These are phyloP conservation scores for Chrosomus eos DNA, from an alignment of 2,797 vertebrate species.

Conservation along the genomic window DNA sequence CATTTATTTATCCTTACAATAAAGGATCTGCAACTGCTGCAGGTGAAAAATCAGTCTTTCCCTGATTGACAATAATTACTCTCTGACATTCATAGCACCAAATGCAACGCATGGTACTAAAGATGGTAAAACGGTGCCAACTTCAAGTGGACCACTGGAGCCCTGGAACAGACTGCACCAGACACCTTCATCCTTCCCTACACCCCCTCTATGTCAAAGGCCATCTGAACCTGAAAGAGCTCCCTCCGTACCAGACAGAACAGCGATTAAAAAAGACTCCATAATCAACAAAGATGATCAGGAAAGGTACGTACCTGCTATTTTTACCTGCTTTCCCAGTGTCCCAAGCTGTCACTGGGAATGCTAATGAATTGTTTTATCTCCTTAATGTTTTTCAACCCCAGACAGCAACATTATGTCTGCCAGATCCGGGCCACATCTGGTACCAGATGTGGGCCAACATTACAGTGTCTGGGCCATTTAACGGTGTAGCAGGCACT, in stretches of 20 bases:
- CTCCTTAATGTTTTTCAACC: neutral
- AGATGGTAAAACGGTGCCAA: slow-evolving; percentile 37
- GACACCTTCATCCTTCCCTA: slow-evolving; percentile 56
- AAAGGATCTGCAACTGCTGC: neutral
- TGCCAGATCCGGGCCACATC: too few relatives aligned
- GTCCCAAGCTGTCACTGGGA: neutral
- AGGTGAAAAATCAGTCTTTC: neutral
- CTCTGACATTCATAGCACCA: slow-evolving; percentile 40
- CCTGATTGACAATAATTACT: neutral
- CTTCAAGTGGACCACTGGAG: slow-evolving; percentile 48
- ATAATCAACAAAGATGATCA: slow-evolving; percentile 52
- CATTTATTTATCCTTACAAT: neutral
- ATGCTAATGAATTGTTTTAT: neutral
- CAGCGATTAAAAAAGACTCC: slow-evolving; percentile 46
- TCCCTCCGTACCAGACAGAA: slow-evolving; percentile 21
- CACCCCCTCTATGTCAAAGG: slow-evolving; percentile 50
- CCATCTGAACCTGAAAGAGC: slow-evolving; percentile 51
- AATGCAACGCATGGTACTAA: slow-evolving; percentile 50
- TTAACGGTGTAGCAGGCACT: neutral
- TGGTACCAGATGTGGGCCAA: too few relatives aligned
- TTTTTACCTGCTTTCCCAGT: neutral
- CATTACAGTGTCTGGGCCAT: too few relatives aligned
- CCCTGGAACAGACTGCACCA: slow-evolving; percentile 61
- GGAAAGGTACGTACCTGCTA: slow-evolving; percentile 43
- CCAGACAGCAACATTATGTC: too few relatives aligned